These are phyloP conservation scores for Drosophila merina DNA, from an alignment of 2,888 invertebrate species.

Conservation along the genomic window DNA sequence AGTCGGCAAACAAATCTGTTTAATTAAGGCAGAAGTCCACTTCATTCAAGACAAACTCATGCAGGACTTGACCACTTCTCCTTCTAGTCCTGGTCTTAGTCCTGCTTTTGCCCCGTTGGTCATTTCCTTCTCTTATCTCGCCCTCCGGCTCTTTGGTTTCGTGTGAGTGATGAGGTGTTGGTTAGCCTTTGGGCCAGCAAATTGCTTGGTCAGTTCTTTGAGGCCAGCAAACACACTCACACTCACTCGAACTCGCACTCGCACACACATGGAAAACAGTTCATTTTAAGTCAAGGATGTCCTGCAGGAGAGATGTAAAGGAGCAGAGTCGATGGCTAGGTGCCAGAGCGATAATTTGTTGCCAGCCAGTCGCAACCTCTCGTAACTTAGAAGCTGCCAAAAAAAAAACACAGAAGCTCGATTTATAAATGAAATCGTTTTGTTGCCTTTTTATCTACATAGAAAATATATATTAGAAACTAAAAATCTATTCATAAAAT, in stretches of 20 bases:
- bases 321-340: conserved; percentile 36
- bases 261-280: conserved; percentile 27
- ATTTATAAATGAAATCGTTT: conserved; percentile 55
- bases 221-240: conserved; percentile 36
- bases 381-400: conserved; percentile 56
- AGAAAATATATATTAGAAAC: neutral
- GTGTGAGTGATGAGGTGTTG: conserved; percentile 57
- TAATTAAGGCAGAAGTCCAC: conserved; percentile 54
- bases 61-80: neutral
- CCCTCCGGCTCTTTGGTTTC: conserved; percentile 23
- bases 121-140: conserved; percentile 15
- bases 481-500: too few species aligned
- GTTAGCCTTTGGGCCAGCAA: conserved; percentile 54
- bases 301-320: neutral
- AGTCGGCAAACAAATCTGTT: conserved; percentile 50
- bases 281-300: conserved; percentile 46
- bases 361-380: conserved; percentile 55
- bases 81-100: neutral
- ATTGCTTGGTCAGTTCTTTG: conserved; percentile 57
- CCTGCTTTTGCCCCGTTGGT: neutral
- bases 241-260: conserved; percentile 25
- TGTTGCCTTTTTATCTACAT: conserved; percentile 6
- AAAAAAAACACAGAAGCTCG: conserved; percentile 45
- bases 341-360: conserved; percentile 61
- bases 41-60: conserved; percentile 19